phyloP scores from a whole-genome alignment of 2,888 invertebrate genomes.

The Leucophora obtusa region DNA sequence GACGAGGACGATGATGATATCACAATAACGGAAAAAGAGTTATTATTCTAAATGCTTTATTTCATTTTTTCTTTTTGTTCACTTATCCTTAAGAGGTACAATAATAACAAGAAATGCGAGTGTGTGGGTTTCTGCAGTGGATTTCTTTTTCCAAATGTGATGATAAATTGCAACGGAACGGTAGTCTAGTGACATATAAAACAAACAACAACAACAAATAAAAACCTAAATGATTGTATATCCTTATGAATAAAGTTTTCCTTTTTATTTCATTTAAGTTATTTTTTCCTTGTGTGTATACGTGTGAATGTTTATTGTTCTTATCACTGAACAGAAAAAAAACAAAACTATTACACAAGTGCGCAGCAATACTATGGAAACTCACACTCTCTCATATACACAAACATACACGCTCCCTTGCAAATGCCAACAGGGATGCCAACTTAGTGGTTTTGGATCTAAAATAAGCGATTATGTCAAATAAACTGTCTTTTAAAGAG shows the following conservation, averaged over 20 bases:
- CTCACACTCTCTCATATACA: slow-evolving; percentile 29
- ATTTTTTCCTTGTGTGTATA: background rate
- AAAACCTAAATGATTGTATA: background rate
- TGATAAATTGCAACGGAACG: slow-evolving; percentile 24
- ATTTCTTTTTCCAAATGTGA: slow-evolving; percentile 24
- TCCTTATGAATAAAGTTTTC: slow-evolving; percentile 26
- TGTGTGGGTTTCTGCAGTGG: slow-evolving; percentile 40
- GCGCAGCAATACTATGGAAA: slow-evolving; percentile 57
- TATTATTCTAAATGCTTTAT: background rate
- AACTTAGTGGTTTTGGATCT: background rate
- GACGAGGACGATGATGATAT: slow-evolving; percentile 32
- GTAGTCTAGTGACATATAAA: slow-evolving; percentile 52
- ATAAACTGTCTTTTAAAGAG: background rate
- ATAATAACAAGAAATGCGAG: background rate
- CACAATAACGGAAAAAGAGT: slow-evolving; percentile 18
- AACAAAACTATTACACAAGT: slow-evolving; percentile 38
- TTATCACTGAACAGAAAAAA: background rate
- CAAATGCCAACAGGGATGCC: slow-evolving; percentile 32
- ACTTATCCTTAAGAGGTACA: background rate
- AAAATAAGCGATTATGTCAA: background rate
- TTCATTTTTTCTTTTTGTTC: background rate
- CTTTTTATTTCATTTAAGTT: slow-evolving; percentile 13
- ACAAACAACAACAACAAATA: background rate
- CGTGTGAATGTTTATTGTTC: background rate
- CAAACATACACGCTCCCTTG: background rate